Conservation (phyloP, 1,140 invertebrate genomes). For the Drosophila neocordata region DNA sequence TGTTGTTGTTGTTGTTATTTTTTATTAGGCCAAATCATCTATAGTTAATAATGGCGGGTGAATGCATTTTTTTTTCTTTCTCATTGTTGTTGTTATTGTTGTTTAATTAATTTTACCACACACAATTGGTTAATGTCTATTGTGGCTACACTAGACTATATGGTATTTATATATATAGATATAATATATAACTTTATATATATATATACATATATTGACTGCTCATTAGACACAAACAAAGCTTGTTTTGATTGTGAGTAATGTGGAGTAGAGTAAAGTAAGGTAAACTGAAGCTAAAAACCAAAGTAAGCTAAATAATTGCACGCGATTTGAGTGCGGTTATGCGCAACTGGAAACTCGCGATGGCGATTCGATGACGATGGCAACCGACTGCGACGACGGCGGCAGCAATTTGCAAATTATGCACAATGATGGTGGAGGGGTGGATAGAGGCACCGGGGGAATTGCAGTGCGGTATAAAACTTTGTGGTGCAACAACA, state of each 20-base stretch:
- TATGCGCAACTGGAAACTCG: slow-evolving; percentile 44
- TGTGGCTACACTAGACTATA: slow-evolving; percentile 49
- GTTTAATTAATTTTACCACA: slow-evolving; percentile 52
- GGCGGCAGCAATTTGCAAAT: slow-evolving; percentile 68
- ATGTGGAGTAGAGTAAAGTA: slow-evolving; percentile 34
- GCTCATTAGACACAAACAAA: slow-evolving; percentile 56
- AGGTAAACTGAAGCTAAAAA: slow-evolving; percentile 43
- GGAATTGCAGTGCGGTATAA: slow-evolving; percentile 34
- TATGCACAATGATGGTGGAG: slow-evolving; percentile 51
- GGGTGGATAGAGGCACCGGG: slow-evolving; percentile 24
- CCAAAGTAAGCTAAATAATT: slow-evolving; percentile 73
- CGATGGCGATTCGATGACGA: slow-evolving; percentile 44
- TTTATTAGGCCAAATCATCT: slow-evolving; percentile 72
- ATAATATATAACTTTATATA: neutral
- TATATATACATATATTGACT: slow-evolving; percentile 28
- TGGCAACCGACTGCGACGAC: neutral
- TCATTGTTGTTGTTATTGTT: neutral
- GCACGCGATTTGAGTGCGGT: slow-evolving; percentile 69
- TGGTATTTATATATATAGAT: neutral
- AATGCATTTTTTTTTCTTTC: slow-evolving; percentile 49
- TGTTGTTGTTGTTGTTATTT: slow-evolving; percentile 32
- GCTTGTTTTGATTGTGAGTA: slow-evolving; percentile 54
- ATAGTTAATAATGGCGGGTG: slow-evolving; percentile 41
- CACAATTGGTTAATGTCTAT: slow-evolving; percentile 47
- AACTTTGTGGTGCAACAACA: slow-evolving; percentile 63